These are phyloP conservation scores for Megalurothrips usitatus DNA, from an alignment of 2,888 invertebrate species.

Conservation along the genomic window DNA sequence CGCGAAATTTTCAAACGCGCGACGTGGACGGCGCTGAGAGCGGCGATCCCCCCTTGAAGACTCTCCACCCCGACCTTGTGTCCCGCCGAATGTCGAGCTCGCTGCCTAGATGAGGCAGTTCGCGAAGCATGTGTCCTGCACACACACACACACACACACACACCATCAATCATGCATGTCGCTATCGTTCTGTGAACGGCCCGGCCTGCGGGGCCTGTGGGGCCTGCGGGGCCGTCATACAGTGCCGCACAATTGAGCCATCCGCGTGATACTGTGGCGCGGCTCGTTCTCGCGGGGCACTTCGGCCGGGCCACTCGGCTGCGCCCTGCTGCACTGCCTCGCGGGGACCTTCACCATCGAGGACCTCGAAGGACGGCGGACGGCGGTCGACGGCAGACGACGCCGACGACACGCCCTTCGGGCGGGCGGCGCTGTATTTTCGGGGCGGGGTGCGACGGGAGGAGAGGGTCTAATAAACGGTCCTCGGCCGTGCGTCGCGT, in stretches of 20 bases:
- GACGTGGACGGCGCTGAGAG: no score
- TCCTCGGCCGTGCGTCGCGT: no score
- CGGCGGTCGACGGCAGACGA: no score
- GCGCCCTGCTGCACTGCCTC: neutral
- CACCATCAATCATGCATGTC: neutral
- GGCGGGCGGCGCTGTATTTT: no score
- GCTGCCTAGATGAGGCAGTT: neutral
- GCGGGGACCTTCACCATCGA: neutral
- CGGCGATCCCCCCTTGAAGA: no score
- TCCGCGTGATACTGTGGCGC: neutral
- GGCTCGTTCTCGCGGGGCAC: neutral
- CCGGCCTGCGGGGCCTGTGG: no score
- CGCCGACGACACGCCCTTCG: neutral
- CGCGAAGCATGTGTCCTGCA: neutral
- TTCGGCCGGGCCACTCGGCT: neutral
- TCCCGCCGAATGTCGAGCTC: no score
- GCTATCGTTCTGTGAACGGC: neutral
- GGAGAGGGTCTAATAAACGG: no score
- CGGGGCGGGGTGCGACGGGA: no score
- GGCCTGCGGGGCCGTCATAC: no score
- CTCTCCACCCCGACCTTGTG: no score
- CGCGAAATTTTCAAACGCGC: no score
- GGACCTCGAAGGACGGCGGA: neutral
- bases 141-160: neutral
- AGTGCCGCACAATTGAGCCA: constrained; percentile 2